A percentile compares a stretch with the other conserved stretches of the same genome.
phyloP scores from a whole-genome alignment of 1,140 invertebrate genomes.

The Hyles euphorbiae region DNA sequence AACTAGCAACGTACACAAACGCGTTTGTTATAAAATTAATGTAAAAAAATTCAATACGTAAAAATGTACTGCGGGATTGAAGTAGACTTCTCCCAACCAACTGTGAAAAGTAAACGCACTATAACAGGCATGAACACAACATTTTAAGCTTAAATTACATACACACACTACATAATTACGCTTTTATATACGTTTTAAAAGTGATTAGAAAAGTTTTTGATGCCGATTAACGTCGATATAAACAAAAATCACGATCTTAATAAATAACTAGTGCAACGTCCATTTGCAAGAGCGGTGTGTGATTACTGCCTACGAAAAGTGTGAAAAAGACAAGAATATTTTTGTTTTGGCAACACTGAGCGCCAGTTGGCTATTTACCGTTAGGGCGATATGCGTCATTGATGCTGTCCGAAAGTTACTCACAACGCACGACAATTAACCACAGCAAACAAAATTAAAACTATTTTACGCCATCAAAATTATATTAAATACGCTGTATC shows the following conservation, averaged over 20 bases:
- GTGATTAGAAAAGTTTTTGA: slow-evolving; percentile 68
- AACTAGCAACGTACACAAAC: slow-evolving; percentile 14
- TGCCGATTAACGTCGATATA: slow-evolving; percentile 67
- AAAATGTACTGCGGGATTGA: no score
- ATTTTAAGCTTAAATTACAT: slow-evolving; percentile 27
- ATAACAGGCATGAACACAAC: slow-evolving; percentile 45
- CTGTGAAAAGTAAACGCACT: slow-evolving; percentile 40
- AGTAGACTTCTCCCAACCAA: slow-evolving; percentile 17
- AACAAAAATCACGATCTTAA: slow-evolving; percentile 63
- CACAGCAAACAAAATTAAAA: background rate
- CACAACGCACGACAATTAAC: background rate
- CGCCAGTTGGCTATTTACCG: slow-evolving; percentile 20
- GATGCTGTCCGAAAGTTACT: slow-evolving; percentile 13
- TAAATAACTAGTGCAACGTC: slow-evolving; percentile 58
- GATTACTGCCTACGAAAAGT: slow-evolving; percentile 60
- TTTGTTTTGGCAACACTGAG: slow-evolving; percentile 58
- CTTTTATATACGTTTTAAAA: slow-evolving; percentile 56
- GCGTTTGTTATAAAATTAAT: no score
- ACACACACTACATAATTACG: slow-evolving; percentile 48
- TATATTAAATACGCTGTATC: no score
- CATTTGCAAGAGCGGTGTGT: slow-evolving; percentile 55
- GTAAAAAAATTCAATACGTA: no score
- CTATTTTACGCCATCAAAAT: no score
- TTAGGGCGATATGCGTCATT: slow-evolving; percentile 8
- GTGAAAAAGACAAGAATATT: slow-evolving; percentile 63